A percentile compares a stretch with the other conserved stretches of the same genome.
Conservation (phyloP, 2,113 vertebrate species). For the Cephalopterus ornatus region DNA sequence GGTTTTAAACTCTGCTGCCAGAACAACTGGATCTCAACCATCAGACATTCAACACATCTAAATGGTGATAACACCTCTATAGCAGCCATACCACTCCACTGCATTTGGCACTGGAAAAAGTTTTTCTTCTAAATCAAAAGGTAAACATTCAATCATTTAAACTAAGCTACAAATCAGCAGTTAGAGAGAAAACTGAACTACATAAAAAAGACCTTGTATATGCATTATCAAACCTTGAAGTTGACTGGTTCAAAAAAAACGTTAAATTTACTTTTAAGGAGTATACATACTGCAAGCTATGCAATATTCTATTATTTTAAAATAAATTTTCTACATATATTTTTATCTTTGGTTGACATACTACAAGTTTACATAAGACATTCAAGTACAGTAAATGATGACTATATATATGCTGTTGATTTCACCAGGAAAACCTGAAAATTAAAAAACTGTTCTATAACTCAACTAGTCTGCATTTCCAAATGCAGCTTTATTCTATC, state of each 20-base stretch:
- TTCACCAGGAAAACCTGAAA: not conserved
- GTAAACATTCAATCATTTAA: not conserved
- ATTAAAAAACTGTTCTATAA: not conserved
- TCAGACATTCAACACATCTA: not conserved
- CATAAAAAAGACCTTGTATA: not conserved
- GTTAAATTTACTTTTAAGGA: not conserved
- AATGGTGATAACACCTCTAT: not conserved
- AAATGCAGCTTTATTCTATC: not conserved
- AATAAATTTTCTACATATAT: not conserved
- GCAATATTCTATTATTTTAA: not conserved
- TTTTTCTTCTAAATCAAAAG: not conserved
- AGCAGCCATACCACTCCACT: not conserved
- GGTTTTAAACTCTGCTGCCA: not conserved
- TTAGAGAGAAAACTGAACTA: not conserved
- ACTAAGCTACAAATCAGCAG: not conserved
- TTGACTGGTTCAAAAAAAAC: not conserved
- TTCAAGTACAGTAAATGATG: not conserved
- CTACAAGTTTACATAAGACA: not conserved
- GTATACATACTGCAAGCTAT: not conserved
- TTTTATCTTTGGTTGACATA: not conserved
- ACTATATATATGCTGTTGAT: not conserved
- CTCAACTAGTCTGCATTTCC: not conserved
- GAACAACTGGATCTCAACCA: not conserved
- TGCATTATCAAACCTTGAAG: not conserved
- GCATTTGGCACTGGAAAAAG: not conserved